A percentile compares a stretch with the other conserved stretches of the same genome.
Conservation (phyloP, 2,797 vertebrate genomes). For the Epinephelus malabaricus region DNA sequence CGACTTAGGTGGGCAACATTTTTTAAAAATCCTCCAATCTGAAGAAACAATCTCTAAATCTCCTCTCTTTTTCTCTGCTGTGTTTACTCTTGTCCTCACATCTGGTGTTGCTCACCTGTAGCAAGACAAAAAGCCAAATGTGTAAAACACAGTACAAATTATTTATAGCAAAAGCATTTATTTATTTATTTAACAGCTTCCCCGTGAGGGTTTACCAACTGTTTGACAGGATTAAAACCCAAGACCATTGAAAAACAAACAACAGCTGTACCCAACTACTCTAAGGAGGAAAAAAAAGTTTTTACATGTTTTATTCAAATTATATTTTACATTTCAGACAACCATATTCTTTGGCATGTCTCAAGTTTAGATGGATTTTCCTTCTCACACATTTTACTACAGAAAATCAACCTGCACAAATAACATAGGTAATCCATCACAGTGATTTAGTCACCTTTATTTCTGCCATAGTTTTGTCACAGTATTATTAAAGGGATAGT, state of each 20-base stretch:
- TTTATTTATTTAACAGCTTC: not conserved
- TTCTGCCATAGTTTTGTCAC: not conserved
- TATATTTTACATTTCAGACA: not conserved
- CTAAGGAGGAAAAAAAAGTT: no score
- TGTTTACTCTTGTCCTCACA: no score
- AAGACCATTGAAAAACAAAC: slow-evolving; percentile 10
- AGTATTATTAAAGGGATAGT: not conserved
- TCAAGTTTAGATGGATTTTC: not conserved
- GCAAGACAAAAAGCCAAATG: not conserved
- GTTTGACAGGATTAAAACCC: slow-evolving; percentile 15
- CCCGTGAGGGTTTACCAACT: not conserved
- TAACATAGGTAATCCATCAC: not conserved
- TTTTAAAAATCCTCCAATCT: not conserved
- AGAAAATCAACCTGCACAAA: not conserved
- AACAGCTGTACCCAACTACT: not conserved
- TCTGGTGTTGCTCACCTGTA: slow-evolving; percentile 4
- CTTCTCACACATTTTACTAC: not conserved
- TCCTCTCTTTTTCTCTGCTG: not conserved
- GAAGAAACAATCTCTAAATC: not conserved
- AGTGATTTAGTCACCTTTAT: slow-evolving; percentile 11
- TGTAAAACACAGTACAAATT: not conserved
- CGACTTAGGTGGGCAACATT: not conserved
- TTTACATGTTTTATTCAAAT: not conserved
- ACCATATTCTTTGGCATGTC: not conserved
- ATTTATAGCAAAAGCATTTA: not conserved